phyloP scores from a whole-genome alignment of 2,888 invertebrate genomes.

The Idaea biselata region DNA sequence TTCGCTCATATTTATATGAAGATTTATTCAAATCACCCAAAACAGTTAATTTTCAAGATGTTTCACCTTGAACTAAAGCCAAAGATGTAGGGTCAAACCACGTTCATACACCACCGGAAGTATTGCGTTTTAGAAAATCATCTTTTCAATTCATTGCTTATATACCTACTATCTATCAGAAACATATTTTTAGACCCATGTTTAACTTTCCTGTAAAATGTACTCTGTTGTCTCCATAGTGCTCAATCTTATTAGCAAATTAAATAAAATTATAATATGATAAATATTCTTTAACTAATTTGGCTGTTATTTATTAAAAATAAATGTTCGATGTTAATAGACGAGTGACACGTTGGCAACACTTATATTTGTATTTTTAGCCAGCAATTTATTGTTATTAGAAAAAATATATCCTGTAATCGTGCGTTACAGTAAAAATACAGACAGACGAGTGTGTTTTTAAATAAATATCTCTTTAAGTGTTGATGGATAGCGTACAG shows the following conservation, averaged over 20 bases:
- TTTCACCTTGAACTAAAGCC: too few species aligned
- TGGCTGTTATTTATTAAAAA: neutral
- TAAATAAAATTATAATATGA: neutral
- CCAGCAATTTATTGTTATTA: neutral
- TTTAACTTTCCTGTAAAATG: too few species aligned
- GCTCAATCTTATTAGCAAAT: neutral
- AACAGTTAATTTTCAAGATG: too few species aligned
- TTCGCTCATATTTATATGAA: too few species aligned
- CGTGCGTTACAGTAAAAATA: constrained; percentile 17
- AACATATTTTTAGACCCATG: too few species aligned
- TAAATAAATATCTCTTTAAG: neutral
- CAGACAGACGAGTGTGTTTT: neutral
- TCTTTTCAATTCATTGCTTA: too few species aligned
- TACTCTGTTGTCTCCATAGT: too few species aligned
- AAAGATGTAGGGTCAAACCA: too few species aligned
- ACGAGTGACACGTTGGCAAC: constrained; percentile 15
- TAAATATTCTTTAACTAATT: neutral
- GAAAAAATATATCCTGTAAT: constrained; percentile 31
- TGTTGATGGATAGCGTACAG: neutral
- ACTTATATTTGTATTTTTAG: constrained; percentile 6
- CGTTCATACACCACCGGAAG: too few species aligned
- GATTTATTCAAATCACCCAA: too few species aligned
- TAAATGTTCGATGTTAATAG: neutral
- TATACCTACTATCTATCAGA: too few species aligned
- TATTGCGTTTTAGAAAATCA: too few species aligned